Evolutionary conservation across 1,140 invertebrate species (phyloP).

Genomic region (Aphis craccivora): DNA sequence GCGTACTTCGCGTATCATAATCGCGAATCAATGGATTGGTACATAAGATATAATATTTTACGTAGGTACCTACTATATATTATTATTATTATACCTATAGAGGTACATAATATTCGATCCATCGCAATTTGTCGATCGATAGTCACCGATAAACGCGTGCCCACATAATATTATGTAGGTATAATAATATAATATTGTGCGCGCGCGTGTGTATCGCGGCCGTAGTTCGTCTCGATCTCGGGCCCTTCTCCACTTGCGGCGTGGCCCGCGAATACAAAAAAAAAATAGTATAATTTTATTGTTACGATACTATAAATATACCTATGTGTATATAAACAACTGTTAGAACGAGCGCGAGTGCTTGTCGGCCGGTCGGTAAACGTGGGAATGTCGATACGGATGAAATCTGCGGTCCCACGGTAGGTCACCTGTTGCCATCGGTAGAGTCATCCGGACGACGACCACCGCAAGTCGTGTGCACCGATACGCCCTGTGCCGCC

Average conservation of each 20-base stretch:
- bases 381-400: conserved; percentile 53
- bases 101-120: neutral
- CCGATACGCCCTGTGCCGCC: conserved; percentile 28
- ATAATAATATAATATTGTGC: neutral
- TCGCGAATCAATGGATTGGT: neutral
- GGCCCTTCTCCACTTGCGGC: neutral
- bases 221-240: neutral
- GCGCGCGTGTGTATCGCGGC: neutral
- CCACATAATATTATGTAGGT: neutral
- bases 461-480: conserved; percentile 54
- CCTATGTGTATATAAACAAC: neutral
- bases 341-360: neutral
- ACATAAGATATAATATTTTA: neutral
- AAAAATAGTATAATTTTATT: neutral
- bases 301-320: neutral
- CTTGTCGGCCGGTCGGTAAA: neutral
- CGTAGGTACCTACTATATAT: neutral
- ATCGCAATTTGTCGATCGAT: neutral
- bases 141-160: neutral
- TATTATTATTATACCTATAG: neutral
- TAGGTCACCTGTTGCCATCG: conserved; percentile 54
- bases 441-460: conserved; percentile 9
- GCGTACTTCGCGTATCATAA: neutral
- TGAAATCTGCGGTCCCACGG: conserved; percentile 50
- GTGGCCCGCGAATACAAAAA: neutral